Evolutionary conservation across 1,140 invertebrate genomes (phyloP), one percentile per base, ranked within the genome.

Genomic region (Cyphomyrmex costatus): DNA sequence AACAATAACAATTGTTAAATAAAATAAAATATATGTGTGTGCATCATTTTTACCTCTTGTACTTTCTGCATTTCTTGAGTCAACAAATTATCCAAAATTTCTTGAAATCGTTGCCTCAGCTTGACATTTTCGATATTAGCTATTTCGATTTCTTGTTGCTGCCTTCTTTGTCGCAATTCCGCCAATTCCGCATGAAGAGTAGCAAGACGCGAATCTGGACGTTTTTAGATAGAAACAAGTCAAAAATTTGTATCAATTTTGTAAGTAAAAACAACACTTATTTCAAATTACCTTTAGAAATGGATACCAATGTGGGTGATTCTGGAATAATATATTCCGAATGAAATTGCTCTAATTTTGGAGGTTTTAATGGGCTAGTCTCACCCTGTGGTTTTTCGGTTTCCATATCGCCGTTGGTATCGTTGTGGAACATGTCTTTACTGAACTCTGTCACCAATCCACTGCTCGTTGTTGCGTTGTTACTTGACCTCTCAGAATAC

Each of bases 111-210:
- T 93, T 98, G 97, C 63, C 97, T 96, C 0, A 99, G 93, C 33
- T 98, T 97, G 77, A 97, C 94, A 93, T 99, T 99, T 93, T 98
- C 98, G 92, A 98, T 98, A 51, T 97, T 97, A 7, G 97, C 96
- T 90, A 98, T 97, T 94, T 98, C 97, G 68, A 96, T 95, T 91
- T 98, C 97, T 91, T 98, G 98, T 89, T 97, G 97, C 60, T 97
- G 96, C 85, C 97, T 95, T 65, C 97, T 96, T 63, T 96, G 96
- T 89, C 97, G 97, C 19, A 98, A 93, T 78, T 97, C 97, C 27
- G 96, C 95, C 42, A 98, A 94, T 94, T 98, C 97, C 7, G 96
- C 93, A 33, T 96, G 96, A 1, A 98, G 92, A 88, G 96, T 91
- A 71, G 95, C 93, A 14, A 95, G 87, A 77, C 95, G 92, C 19